A percentile compares a stretch with the other conserved stretches of the same genome.
These are phyloP conservation scores for Urocynchramus pylzowi DNA, from an alignment of 2,113 vertebrate species.

Conservation along the genomic window DNA sequence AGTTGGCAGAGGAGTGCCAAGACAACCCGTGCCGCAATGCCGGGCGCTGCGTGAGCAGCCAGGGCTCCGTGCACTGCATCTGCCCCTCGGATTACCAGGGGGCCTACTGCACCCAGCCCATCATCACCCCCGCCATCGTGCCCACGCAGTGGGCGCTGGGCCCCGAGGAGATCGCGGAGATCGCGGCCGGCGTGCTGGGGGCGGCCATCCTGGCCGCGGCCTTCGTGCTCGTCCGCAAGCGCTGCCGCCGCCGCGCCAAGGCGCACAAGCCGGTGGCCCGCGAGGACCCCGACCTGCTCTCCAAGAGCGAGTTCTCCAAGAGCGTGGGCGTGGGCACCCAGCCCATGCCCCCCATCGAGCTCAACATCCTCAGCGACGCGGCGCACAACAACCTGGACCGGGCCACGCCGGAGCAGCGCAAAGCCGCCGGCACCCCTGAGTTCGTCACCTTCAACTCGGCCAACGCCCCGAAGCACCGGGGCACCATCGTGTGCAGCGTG, in stretches of 20 bases:
- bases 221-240: slow-evolving; percentile 73
- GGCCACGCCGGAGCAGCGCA: slow-evolving; percentile 69
- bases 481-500: slow-evolving; percentile 90
- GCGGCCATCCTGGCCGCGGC: slow-evolving; percentile 60
- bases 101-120: slow-evolving; percentile 43
- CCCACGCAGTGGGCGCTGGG: slow-evolving; percentile 59
- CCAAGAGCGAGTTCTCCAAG: slow-evolving; percentile 78
- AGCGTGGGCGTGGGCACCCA: slow-evolving; percentile 77
- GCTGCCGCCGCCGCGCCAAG: slow-evolving; percentile 73
- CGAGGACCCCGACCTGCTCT: slow-evolving; percentile 89
- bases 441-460: slow-evolving; percentile 70
- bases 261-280: slow-evolving; percentile 83
- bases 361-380: slow-evolving; percentile 72
- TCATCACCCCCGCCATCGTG: slow-evolving; percentile 64
- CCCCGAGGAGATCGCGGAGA: slow-evolving; percentile 78
- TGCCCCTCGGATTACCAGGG: slow-evolving; percentile 51
- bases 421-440: slow-evolving; percentile 52
- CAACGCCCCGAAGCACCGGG: slow-evolving; percentile 70
- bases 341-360: slow-evolving; percentile 76
- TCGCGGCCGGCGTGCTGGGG: slow-evolving; percentile 66
- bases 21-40: slow-evolving; percentile 75
- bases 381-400: slow-evolving; percentile 77
- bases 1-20: slow-evolving; percentile 67
- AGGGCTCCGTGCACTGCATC: slow-evolving; percentile 71
- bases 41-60: slow-evolving; percentile 70